Evolutionary conservation across 2,113 vertebrate species (phyloP).

Genomic region (Anoura caudifer): DNA sequence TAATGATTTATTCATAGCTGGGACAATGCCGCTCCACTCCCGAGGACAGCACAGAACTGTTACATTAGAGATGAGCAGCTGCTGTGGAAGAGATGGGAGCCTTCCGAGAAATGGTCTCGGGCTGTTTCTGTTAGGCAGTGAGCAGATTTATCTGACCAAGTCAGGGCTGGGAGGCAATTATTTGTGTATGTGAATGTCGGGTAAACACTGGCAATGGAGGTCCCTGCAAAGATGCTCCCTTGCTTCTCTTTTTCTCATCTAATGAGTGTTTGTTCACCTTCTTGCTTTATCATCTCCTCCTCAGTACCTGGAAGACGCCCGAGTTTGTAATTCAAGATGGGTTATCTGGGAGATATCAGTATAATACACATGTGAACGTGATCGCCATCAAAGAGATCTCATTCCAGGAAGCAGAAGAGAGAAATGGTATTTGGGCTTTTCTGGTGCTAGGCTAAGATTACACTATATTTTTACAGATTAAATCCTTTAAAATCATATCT

Average conservation of each 20-base stretch:
- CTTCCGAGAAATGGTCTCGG: constrained; percentile 59
- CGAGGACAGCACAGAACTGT: constrained; percentile 74
- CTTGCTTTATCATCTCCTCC: constrained; percentile 69
- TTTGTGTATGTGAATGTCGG: neutral
- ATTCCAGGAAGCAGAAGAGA: constrained; percentile 32
- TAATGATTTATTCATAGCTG: constrained; percentile 84
- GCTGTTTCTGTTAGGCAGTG: constrained; percentile 57
- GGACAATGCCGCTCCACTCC: constrained; percentile 75
- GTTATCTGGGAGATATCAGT: constrained; percentile 67
- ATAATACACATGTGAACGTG: constrained; percentile 64
- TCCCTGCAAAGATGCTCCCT: constrained; percentile 41
- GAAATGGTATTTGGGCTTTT: neutral
- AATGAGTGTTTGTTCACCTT: constrained; percentile 72
- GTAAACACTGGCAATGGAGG: constrained; percentile 23
- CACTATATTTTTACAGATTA: constrained; percentile 41
- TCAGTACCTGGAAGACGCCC: constrained; percentile 67
- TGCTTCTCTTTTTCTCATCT: constrained; percentile 65
- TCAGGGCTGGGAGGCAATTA: constrained; percentile 65
- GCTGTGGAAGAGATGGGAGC: constrained; percentile 65
- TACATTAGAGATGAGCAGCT: constrained; percentile 77
- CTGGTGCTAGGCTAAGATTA: neutral
- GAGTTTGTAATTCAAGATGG: constrained; percentile 78
- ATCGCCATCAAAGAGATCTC: constrained; percentile 55
- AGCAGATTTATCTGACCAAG: constrained; percentile 73
- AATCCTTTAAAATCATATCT: constrained; percentile 34